Percentiles rank a stretch among this genome's conserved stretches.
These are phyloP conservation scores for Cichladusa arquata DNA, from an alignment of 2,113 vertebrate genomes.

Conservation along the genomic window DNA sequence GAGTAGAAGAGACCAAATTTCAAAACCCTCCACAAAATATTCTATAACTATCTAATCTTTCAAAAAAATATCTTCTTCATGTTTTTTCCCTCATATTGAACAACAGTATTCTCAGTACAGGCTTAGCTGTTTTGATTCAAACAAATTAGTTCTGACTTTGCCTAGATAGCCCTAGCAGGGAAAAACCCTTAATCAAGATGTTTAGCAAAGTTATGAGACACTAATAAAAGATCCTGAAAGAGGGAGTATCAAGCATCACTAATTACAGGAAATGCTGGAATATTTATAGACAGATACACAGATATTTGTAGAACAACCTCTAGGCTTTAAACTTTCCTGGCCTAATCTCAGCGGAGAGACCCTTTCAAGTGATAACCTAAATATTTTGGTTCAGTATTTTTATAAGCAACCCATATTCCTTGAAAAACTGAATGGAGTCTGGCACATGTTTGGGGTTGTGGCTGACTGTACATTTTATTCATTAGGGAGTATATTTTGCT, in stretches of 20 bases:
- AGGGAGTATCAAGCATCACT: not conserved
- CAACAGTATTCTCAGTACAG: not conserved
- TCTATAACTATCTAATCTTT: not conserved
- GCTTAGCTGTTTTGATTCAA: not conserved
- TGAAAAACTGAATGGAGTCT: not conserved
- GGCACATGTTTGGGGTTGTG: not conserved
- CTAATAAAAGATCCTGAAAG: not conserved
- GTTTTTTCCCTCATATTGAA: not conserved
- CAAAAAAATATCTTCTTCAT: not conserved
- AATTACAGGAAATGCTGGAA: conserved; percentile 21
- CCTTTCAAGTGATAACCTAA: conserved; percentile 4
- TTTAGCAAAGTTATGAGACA: not conserved
- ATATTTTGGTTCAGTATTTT: not conserved
- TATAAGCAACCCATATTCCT: not conserved
- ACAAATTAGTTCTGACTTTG: not conserved
- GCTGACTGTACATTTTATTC: not conserved
- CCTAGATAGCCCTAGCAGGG: not conserved
- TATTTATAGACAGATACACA: not conserved
- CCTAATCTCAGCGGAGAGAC: not conserved
- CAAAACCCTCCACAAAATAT: not conserved
- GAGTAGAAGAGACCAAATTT: not conserved
- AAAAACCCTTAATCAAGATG: not conserved
- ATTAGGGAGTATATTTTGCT: not conserved
- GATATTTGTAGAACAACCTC: not conserved
- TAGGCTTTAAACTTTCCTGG: not conserved